These are phyloP conservation scores for Diplazon laetatorius DNA, from an alignment of 2,888 invertebrate genomes.

Conservation along the genomic window DNA sequence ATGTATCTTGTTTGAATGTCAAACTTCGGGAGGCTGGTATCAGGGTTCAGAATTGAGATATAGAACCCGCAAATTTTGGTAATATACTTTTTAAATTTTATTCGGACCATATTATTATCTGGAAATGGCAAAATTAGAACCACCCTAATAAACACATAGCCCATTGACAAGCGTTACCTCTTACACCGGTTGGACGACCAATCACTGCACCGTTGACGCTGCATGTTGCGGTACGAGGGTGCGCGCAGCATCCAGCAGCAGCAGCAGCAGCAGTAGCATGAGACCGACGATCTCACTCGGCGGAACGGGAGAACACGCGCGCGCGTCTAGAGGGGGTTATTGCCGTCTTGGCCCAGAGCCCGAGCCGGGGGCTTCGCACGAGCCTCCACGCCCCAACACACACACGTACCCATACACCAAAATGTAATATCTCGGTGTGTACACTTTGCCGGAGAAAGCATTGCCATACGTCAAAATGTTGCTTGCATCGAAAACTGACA, in stretches of 20 bases:
- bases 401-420: slow-evolving; percentile 7
- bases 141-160: too few relatives aligned
- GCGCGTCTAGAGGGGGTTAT: slow-evolving; percentile 60
- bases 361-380: slow-evolving; percentile 58
- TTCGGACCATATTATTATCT: too few relatives aligned
- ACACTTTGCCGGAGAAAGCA: neutral
- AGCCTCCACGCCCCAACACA: slow-evolving; percentile 63
- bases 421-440: neutral
- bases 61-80: too few relatives aligned
- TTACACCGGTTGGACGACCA: slow-evolving; percentile 3
- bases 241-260: slow-evolving; percentile 44
- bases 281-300: slow-evolving; percentile 40
- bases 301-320: slow-evolving; percentile 28
- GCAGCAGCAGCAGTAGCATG: neutral
- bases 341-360: slow-evolving; percentile 65
- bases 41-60: too few relatives aligned
- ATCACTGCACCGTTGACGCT: neutral
- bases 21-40: too few relatives aligned
- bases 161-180: neutral
- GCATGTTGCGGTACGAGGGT: slow-evolving; percentile 40
- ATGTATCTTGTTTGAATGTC: too few relatives aligned
- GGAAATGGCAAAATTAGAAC: neutral
- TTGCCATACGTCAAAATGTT: slow-evolving; percentile 40
- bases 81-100: too few relatives aligned
- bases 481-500: slow-evolving; percentile 18